Evolutionary conservation across 2,888 invertebrate species (phyloP), one percentile per base, ranked within the genome.

Genomic region (Noctua pronuba): DNA sequence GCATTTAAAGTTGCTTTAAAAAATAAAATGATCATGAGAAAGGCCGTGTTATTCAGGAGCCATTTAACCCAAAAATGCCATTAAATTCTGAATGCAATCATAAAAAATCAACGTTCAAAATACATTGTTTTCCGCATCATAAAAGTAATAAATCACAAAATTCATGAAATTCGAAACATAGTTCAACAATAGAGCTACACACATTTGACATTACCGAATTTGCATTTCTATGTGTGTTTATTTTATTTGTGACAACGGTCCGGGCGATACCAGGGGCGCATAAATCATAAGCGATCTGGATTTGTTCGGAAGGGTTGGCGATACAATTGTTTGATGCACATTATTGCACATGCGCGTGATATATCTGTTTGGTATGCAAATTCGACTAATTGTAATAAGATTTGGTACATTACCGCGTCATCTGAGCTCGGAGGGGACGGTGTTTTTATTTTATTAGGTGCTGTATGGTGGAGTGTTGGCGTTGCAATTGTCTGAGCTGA

Each of bases 211-310:
- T 86, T 83, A 84, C 82, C 86, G 84, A 91, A 94, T 95, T 94
- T 93, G 92, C 94, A 95, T 95, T 93, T 94, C 92, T 91, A 92
- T 93, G 90, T 92, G 91, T 94, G 94, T 93, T 93, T 92, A 92
- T 93, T 93, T 93, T 91, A 89, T 88, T 88, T 83, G 90, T 88
- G 82, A 85, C 90, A 92, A 91, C 91, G 92, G 90, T 85, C 81
- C 85, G 65, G 35, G 92, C 90, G 94, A 94, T 94, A 93, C 92
- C 92, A 92, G 90, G 91, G 88, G 69, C 89, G 83, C 91, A 94
- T 95, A 96, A 95, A 95, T 96, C 96, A 96, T 95, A 94, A 82
- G 91, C 93, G 93, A 94, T 95, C 93, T 94, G 94, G 94, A 94
- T 95, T 94, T 94, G 95, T 95, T 95, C 80, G 79, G 88, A 88